Evolutionary conservation across 2,113 vertebrate genomes (phyloP).

Genomic region (Climacteris rufus): DNA sequence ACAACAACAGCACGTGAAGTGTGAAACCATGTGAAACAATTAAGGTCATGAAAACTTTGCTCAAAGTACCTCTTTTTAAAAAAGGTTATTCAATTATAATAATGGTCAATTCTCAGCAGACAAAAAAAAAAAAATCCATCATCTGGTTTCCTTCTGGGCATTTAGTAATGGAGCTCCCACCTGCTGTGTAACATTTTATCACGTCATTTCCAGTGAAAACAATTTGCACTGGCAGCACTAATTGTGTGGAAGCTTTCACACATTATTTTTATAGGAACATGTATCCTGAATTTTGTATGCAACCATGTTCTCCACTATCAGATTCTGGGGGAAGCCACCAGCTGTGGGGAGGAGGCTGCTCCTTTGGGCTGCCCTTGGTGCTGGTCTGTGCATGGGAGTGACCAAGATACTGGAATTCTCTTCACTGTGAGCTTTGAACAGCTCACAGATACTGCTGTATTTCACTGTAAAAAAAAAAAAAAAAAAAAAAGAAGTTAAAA

Average conservation of each 20-base stretch:
- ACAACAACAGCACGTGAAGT: constrained; percentile 18
- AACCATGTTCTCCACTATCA: accelerated
- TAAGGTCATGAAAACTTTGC: constrained; percentile 26
- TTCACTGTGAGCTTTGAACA: neutral
- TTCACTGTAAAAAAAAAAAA: neutral
- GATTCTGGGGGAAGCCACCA: neutral
- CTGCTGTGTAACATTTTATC: constrained; percentile 36
- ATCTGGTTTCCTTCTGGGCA: constrained; percentile 34
- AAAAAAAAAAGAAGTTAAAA: neutral
- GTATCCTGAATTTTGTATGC: neutral
- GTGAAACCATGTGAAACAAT: constrained; percentile 29
- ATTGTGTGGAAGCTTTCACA: constrained; percentile 12
- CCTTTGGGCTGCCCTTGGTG: neutral
- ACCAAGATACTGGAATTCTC: neutral
- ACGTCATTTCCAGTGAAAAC: constrained; percentile 7
- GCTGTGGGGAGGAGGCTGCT: accelerated
- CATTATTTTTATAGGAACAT: neutral
- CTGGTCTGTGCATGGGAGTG: accelerated
- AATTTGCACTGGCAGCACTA: neutral
- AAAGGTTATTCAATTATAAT: constrained; percentile 15
- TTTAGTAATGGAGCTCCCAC: constrained; percentile 52
- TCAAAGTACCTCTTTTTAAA: neutral
- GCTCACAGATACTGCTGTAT: neutral
- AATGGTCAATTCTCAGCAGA: constrained; percentile 47
- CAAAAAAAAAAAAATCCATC: neutral